Evolutionary conservation across 2,113 vertebrate genomes (phyloP), one percentile per base, ranked within the genome.

Genomic region (Hiodon tergisus): DNA sequence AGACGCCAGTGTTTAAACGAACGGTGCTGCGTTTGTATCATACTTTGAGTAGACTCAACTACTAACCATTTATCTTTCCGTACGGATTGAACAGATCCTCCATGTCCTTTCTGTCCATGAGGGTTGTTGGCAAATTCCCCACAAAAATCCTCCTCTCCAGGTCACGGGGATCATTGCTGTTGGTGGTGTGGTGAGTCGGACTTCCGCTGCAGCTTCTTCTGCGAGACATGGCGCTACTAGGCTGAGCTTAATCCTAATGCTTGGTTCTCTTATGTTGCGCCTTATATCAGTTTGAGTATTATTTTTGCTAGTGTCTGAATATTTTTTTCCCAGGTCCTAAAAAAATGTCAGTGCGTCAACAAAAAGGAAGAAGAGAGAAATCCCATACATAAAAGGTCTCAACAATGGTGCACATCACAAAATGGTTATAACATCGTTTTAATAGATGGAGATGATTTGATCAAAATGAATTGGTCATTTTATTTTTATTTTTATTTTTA

Each of bases 61-160:
- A 94, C 92, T 95, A 91, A 94, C 92, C 92, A 89, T 91, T 82
- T 80, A 94, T 89, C 81, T 92, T 94, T 84, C 92, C 91, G 80
- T 94, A 94, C 84, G 91, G 87, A 83, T 80, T 90, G 92, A 95
- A 93, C 79, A 93, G 78, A 14, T 91, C 91, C 91, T 91, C 89
- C 89, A 95, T 88, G 85, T 98, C 93, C 91, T 93, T 94, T 78
- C 90, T 91, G 82, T 85, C 89, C 94, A 94, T 93, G 86, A 92
- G 86, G 52, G 92, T 91, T 72, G 94, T 94, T 52, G 93, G 93
- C 90, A 96, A 94, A 94, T 90, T 94, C 83, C 92, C 93, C 80
- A 97, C 89, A 93, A 93, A 96, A 93, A 96, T 91, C 85, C 94
- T 87, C 87, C 94, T 90, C 82, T 95, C 93, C 92, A 94, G 91